Evolutionary conservation across 2,888 invertebrate species (phyloP).

Genomic region (Rhorus exstirpatorius): DNA sequence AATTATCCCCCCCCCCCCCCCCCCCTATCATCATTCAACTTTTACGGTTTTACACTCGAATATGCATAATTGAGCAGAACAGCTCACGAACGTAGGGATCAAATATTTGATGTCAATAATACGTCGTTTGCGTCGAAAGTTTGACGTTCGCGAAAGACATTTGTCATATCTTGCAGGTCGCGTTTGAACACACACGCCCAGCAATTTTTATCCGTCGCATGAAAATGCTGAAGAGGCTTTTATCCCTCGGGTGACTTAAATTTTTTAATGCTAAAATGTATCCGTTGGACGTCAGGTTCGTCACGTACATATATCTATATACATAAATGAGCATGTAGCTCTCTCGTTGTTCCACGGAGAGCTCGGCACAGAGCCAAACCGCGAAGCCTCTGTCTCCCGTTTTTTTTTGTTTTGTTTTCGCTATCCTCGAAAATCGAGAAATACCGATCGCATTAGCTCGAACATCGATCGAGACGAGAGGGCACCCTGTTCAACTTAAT

Average conservation of each 20-base stretch:
- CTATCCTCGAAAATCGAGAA: constrained; percentile 24
- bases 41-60: constrained; percentile 27
- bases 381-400: constrained; percentile 44
- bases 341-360: constrained; percentile 30
- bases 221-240: not conserved
- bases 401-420: constrained; percentile 5
- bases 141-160: constrained; percentile 18
- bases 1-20: constrained; percentile 45
- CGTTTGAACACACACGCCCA: constrained; percentile 2
- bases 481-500: constrained; percentile 39
- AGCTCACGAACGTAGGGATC: constrained; percentile 26
- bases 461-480: not conserved
- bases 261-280: constrained; percentile 55
- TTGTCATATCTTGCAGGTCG: constrained; percentile 15
- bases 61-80: constrained; percentile 16
- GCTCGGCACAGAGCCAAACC: constrained; percentile 62
- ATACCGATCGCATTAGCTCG: constrained; percentile 58
- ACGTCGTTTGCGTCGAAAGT: constrained; percentile 9
- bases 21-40: constrained; percentile 31
- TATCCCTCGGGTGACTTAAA: constrained; percentile 19
- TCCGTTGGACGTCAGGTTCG: constrained; percentile 6
- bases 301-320: not conserved
- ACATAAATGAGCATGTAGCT: not conserved
- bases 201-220: not conserved
- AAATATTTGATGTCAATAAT: constrained; percentile 63